Conservation (phyloP, 2,113 vertebrate genomes). For the Strix aluco region DNA sequence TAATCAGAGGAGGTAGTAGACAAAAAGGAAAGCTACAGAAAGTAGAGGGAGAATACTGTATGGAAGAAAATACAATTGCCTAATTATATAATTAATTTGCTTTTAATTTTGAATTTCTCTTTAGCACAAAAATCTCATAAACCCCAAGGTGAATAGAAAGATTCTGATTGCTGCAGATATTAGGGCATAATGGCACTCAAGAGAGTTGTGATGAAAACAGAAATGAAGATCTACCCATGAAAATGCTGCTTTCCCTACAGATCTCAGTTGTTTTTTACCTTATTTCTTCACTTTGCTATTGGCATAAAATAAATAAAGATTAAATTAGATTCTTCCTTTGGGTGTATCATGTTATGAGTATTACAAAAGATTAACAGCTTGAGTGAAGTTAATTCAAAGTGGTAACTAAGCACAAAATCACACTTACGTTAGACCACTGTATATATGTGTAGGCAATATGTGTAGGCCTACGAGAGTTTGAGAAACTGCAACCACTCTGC, state of each 20-base stretch:
- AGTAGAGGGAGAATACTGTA: background rate
- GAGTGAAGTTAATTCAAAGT: background rate
- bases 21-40: background rate
- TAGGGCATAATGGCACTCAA: background rate
- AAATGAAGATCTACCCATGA: background rate
- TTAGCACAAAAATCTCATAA: background rate
- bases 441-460: background rate
- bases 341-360: background rate
- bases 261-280: background rate
- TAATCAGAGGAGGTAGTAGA: background rate
- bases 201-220: background rate
- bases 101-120: background rate
- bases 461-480: fast-evolving
- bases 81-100: background rate
- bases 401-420: background rate
- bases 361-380: background rate
- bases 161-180: background rate
- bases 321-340: background rate
- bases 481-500: background rate
- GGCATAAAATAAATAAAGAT: background rate
- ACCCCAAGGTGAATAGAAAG: background rate
- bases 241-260: background rate
- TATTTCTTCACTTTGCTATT: background rate
- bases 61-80: background rate
- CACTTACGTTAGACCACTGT: background rate